These are phyloP conservation scores for Proterorhinus semilunaris DNA, from an alignment of 2,113 vertebrate species.

Conservation along the genomic window DNA sequence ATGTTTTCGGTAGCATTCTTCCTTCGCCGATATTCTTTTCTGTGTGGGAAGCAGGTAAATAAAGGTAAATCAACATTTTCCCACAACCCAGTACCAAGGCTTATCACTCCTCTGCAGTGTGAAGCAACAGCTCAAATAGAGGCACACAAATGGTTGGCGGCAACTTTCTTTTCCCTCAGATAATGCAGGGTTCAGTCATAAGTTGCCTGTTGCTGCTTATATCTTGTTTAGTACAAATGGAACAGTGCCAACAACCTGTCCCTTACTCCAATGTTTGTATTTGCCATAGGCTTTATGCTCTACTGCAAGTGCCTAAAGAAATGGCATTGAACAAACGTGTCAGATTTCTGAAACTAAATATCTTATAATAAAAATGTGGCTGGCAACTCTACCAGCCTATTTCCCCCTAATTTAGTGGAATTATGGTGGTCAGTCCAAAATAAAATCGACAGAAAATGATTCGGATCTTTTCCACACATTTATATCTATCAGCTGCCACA, in stretches of 20 bases:
- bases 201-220: constrained; percentile 43
- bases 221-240: constrained; percentile 48
- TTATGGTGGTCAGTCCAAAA: neutral
- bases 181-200: constrained; percentile 46
- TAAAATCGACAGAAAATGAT: neutral
- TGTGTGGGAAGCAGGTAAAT: constrained; percentile 49
- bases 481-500: neutral
- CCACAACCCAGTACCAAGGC: constrained; percentile 47
- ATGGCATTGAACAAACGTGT: too few relatives aligned
- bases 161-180: constrained; percentile 47
- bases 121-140: constrained; percentile 49
- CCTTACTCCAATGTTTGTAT: neutral
- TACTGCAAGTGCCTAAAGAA: too few relatives aligned
- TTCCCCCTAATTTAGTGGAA: neutral
- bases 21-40: constrained; percentile 17
- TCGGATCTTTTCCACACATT: constrained; percentile 3
- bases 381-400: neutral
- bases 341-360: too few relatives aligned
- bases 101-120: constrained; percentile 71
- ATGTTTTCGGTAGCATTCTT: neutral
- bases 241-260: neutral
- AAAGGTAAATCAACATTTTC: constrained; percentile 58
- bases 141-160: constrained; percentile 49
- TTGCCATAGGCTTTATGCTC: too few relatives aligned
- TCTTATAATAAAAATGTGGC: too few relatives aligned